Percentiles rank a stretch among this genome's conserved stretches.
Evolutionary conservation across 2,888 invertebrate species (phyloP).

Genomic region (Teinopalpus imperialis): DNA sequence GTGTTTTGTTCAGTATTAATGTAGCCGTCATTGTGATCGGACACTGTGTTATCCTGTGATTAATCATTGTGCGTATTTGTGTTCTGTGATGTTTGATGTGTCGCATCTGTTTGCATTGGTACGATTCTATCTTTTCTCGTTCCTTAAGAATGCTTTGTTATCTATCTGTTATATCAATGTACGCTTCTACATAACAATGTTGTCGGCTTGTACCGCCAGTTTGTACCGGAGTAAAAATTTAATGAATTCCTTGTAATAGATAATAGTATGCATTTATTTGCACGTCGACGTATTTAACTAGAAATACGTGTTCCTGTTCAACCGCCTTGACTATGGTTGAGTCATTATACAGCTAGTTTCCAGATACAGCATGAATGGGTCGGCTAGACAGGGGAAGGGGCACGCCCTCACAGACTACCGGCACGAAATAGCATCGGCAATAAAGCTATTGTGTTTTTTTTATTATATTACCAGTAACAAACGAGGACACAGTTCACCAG

Average conservation of each 20-base stretch:
- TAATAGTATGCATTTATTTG: too few relatives aligned
- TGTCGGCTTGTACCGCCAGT: not conserved
- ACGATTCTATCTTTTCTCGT: constrained; percentile 1
- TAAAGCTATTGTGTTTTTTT: too few relatives aligned
- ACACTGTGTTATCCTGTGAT: not conserved
- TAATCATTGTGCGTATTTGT: not conserved
- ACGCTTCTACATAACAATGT: constrained; percentile 7
- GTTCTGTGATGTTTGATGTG: constrained; percentile 13
- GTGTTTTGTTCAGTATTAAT: constrained; percentile 55
- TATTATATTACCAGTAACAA: too few relatives aligned
- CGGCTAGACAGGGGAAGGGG: too few relatives aligned
- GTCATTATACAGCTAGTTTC: too few relatives aligned
- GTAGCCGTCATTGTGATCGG: constrained; percentile 7
- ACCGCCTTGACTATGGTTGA: too few relatives aligned
- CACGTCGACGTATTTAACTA: too few relatives aligned
- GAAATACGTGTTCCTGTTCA: too few relatives aligned
- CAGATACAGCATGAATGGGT: too few relatives aligned
- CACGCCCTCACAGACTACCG: too few relatives aligned
- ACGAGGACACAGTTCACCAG: too few relatives aligned
- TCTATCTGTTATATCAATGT: constrained; percentile 12
- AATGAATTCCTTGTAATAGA: not conserved
- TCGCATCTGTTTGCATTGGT: not conserved
- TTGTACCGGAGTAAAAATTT: not conserved
- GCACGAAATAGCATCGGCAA: too few relatives aligned
- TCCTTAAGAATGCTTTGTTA: constrained; percentile 10